Evolutionary conservation across 2,797 vertebrate genomes (phyloP).

Genomic region (Enteromius paludinosus): DNA sequence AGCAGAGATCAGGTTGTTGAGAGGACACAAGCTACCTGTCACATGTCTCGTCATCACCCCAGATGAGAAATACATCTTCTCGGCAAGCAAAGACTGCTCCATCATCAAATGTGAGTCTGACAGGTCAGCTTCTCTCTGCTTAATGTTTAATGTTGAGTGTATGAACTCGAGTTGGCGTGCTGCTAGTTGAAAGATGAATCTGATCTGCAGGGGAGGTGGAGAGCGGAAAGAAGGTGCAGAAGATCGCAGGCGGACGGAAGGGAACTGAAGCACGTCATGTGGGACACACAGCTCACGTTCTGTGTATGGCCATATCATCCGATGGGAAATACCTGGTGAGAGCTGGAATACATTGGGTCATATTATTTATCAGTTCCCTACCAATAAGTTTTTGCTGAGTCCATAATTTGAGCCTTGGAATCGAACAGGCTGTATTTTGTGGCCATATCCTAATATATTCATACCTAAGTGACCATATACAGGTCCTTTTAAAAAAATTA

Average conservation of each 20-base stretch:
- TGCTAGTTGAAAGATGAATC: background rate
- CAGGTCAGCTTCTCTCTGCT: background rate
- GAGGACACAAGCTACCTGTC: conserved; percentile 91
- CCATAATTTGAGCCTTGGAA: background rate
- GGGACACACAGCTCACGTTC: conserved; percentile 85
- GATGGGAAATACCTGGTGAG: conserved; percentile 94
- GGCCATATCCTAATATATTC: background rate
- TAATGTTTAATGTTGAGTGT: too few species aligned
- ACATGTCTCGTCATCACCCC: conserved; percentile 91
- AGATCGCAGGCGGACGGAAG: conserved; percentile 86
- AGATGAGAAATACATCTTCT: conserved; percentile 90
- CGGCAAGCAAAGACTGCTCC: conserved; percentile 92
- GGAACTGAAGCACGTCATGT: conserved; percentile 80
- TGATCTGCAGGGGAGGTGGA: conserved; percentile 85
- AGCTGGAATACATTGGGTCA: too few species aligned
- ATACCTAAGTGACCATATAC: background rate
- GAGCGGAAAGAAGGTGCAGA: conserved; percentile 86
- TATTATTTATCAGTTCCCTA: background rate
- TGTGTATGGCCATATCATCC: conserved; percentile 93
- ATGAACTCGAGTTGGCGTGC: background rate
- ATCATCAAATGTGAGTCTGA: conserved; percentile 91
- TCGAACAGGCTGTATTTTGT: background rate
- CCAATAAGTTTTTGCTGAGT: too few species aligned
- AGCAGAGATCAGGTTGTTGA: conserved; percentile 83
- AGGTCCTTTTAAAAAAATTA: too few species aligned